Evolutionary conservation across 92 coral and sea anemone species (phyloP).

Genomic region (Palythoa grandiflora): DNA sequence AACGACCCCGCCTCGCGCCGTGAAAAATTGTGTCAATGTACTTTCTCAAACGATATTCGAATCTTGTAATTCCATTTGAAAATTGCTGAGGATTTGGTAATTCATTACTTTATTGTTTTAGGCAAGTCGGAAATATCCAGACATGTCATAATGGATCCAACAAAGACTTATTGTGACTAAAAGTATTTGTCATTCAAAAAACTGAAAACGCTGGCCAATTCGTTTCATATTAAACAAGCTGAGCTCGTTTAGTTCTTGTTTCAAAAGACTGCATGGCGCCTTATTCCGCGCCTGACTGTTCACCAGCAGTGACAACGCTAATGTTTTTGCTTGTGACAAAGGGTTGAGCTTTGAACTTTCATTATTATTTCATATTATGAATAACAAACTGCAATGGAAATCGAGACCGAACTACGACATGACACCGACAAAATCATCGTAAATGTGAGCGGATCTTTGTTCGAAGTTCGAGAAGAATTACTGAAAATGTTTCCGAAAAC

Average conservation of each 20-base stretch:
- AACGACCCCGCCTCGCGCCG: background rate
- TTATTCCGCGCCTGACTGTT: background rate
- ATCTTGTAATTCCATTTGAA: background rate
- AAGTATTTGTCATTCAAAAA: background rate
- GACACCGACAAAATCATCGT: conserved; percentile 59
- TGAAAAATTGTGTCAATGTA: background rate
- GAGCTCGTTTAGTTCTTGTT: background rate
- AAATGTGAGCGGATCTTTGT: conserved; percentile 87
- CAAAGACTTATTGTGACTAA: background rate
- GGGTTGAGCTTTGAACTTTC: background rate
- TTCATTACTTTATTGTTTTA: conserved; percentile 1
- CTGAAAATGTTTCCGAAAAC: conserved; percentile 80
- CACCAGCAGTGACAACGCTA: background rate
- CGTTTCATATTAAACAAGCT: background rate
- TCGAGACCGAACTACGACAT: conserved; percentile 1
- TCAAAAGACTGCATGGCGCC: background rate
- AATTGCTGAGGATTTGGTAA: background rate
- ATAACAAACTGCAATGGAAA: conserved; percentile 13
- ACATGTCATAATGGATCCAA: background rate
- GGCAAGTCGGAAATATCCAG: conserved; percentile 4
- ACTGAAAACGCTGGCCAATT: background rate
- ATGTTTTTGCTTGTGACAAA: background rate
- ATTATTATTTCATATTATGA: background rate
- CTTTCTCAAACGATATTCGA: background rate
- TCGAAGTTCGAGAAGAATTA: conserved; percentile 70